These are phyloP conservation scores for Manis javanica DNA, from an alignment of 2,797 vertebrate genomes.

Conservation along the genomic window DNA sequence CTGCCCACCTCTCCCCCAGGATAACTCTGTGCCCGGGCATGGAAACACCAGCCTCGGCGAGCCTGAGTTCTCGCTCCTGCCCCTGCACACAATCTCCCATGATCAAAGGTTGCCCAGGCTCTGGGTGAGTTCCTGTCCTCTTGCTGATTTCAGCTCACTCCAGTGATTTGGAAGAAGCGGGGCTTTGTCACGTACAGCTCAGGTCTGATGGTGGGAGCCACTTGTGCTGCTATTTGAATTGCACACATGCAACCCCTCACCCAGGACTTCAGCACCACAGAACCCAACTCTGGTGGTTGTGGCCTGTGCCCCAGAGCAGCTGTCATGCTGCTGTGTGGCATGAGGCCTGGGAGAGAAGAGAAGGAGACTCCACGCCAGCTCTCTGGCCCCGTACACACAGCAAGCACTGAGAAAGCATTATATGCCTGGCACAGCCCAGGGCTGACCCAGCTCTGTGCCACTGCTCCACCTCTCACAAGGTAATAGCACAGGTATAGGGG, in stretches of 20 bases:
- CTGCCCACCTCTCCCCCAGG: background rate
- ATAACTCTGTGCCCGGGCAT: background rate
- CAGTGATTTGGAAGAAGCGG: background rate
- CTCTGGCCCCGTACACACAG: background rate
- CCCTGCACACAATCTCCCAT: background rate
- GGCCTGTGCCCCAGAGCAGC: background rate
- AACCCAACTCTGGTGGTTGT: rapidly evolving
- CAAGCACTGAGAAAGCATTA: no score
- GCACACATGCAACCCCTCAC: background rate
- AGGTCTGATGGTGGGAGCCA: background rate
- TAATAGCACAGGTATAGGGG: background rate
- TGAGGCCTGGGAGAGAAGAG: background rate
- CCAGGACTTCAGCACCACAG: rapidly evolving
- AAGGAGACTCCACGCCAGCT: background rate
- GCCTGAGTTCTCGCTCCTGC: background rate
- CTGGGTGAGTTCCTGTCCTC: background rate
- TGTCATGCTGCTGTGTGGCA: background rate
- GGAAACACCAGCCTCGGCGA: background rate
- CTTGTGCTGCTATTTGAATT: background rate
- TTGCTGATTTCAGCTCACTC: background rate
- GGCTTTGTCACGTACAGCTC: background rate
- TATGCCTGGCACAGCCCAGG: background rate
- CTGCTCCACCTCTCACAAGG: background rate
- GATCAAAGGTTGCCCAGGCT: background rate
- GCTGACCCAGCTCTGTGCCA: rapidly evolving